Evolutionary conservation across 1,140 invertebrate species (phyloP).

Genomic region (Tigriopus japonicus): DNA sequence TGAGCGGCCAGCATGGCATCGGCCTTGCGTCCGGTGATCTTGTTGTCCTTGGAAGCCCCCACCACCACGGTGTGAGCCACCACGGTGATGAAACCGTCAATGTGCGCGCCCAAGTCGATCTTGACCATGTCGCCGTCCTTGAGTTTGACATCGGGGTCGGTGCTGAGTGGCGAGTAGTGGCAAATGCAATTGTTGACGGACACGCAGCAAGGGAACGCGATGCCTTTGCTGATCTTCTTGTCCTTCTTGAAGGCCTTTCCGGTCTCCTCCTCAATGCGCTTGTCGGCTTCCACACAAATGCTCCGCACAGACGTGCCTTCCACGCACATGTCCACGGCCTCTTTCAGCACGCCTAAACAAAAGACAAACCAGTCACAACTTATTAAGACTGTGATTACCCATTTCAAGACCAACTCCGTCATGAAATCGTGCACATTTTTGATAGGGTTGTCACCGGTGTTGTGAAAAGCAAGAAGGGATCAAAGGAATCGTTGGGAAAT

Average conservation of each 20-base stretch:
- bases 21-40: conserved; percentile 60
- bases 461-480: no score
- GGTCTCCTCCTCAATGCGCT: conserved; percentile 70
- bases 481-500: no score
- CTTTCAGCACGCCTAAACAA: conserved; percentile 75
- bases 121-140: conserved; percentile 92
- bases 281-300: conserved; percentile 81
- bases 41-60: conserved; percentile 44
- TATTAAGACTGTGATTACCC: no score
- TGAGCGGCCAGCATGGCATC: conserved; percentile 90
- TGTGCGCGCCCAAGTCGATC: conserved; percentile 92
- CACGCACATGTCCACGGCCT: conserved; percentile 69
- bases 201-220: conserved; percentile 95
- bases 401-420: no score
- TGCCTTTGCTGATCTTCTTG: conserved; percentile 92
- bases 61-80: conserved; percentile 89
- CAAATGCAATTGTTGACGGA: conserved; percentile 99
- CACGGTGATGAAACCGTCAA: conserved; percentile 97
- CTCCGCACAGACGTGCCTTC: conserved; percentile 68
- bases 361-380: conserved; percentile 21
- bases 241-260: conserved; percentile 95
- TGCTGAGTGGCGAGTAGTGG: conserved; percentile 86
- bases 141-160: conserved; percentile 68
- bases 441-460: no score
- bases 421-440: no score